Evolutionary conservation across 2,113 vertebrate genomes (phyloP), one percentile per base, ranked within the genome.

Genomic region (Anarrhichthys ocellatus): DNA sequence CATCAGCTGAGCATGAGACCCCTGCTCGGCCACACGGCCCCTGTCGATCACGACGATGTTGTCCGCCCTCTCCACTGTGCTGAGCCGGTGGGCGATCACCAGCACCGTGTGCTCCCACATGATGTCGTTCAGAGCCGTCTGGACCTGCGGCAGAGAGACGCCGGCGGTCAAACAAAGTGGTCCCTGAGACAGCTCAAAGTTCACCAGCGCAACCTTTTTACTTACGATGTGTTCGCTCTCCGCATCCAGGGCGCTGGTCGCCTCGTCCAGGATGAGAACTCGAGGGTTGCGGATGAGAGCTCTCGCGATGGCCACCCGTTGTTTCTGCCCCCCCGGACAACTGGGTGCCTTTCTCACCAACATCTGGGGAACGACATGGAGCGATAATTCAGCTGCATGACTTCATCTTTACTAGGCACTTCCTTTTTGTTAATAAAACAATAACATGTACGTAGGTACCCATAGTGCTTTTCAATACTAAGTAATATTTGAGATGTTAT

Each of bases 261-360:
- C 98, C 90, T 99, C 98, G 0, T 99, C 98, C 94, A 99, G 92
- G 84, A 99, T 96, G 1, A 99, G 96, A 83, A 99, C 95, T 0
- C 92, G 95, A 2, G 98, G 97, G 6, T 95, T 81, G 76, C 98
- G 94, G 83, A 99, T 96, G 78, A 99, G 92, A 36, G 98, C 98
- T 78, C 98, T 96, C 10, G 98, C 98, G 46, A 99, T 96, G 20
- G 98, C 98, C 68, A 99, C 97, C 29, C 98, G 94, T 86, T 99
- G 98, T 89, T 99, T 99, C 95, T 99, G 98, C 5, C 98, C 98
- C 98, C 0, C 98, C 98, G 0, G 98, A 99, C 22, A 99, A 87
- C 93, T 99, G 97, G 22, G 97, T 92, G 9, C 98, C 98, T 84
- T 98, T 99, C 79, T 99, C 98, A 14, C 98, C 98, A 0, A 98